Base-by-base conservation (phyloP, 2,888 invertebrate species). In the Andrena bucephala region DNA sequence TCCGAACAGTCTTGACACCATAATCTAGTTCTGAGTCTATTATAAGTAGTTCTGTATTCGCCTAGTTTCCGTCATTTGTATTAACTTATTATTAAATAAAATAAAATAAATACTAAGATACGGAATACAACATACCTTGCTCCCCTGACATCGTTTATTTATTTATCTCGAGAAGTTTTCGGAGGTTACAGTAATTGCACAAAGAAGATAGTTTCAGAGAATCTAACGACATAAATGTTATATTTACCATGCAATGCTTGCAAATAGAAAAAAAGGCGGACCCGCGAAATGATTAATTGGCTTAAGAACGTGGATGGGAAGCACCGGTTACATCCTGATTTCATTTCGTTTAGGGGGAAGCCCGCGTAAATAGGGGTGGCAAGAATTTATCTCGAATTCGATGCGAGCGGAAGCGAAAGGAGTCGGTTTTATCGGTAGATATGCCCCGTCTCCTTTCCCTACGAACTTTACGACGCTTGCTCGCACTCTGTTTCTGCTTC, bases 341-440 rank as follows among this genome's bases (percentile, higher is more conserved):
- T 72, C 60, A n/a, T 74, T 77, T 33, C 20, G 20, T 42, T 59
- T n/a, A 42, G 16, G 42, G 50, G 5, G 20, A 80, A 74, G 83
- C 81, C 67, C 77, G 68, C 59, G 63, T 73, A 75, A 78, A 75
- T 70, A 79, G 31, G 36, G 60, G 16, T n/a, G 29, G 52, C 31
- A 16, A 31, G 65, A 73, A 84, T 84, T 87, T 81, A 84, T 87
- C 66, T 62, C 16, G 70, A 81, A 85, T 69, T 81, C 81, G 79
- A 85, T 81, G 79, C 71, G 83, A 84, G 31, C 66, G 77, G 81
- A 82, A 85, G 68, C 66, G 29, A 84, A 84, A 84, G 77, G 84
- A 81, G 81, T 83, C 70, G 70, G 69, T 80, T 87, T 87, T 87
- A 85, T 87, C 87, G 85, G 67, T 60, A 73, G 62, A 83, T 76